Evolutionary conservation across 2,797 vertebrate genomes (phyloP), one percentile per base, ranked within the genome.

Genomic region (Helostoma temminkii): DNA sequence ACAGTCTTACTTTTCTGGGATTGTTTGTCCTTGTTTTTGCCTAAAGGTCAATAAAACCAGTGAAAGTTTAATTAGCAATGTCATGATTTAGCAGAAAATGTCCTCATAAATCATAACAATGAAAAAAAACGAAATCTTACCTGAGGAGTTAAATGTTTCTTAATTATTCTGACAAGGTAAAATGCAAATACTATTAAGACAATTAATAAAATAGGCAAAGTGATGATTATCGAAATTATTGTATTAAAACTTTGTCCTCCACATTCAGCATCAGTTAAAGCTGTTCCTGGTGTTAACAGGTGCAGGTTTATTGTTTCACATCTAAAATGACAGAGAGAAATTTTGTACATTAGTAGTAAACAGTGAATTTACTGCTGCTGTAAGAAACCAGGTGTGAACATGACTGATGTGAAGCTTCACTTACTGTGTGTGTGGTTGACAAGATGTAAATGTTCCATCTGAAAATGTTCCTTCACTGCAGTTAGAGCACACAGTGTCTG

Each of bases 201-300:
- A 25, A 48, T 1, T 4, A 32, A 1, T 15, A 47, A 21, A n/a
- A 10, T 0, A 25, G 18, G 2, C 2, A 43, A 1, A 1, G 6
- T 0, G 24, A 7, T 1, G 16, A 0, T 1, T 2, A 36, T 19
- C 10, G 25, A 9, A 22, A 7, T 24, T 2, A 2, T 9, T 16
- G 4, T 19, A 2, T 11, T 8, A 12, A 6, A 7, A 16, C 1
- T 6, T 30, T 15, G 0, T 50, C 47, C 10, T 66, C 4, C 70
- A 75, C 81, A 87, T 43, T 73, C 42, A 34, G 76, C 26, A 71
- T 90, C 83, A 58, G 42, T 9, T 21, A 25, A 57, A 11, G 15
- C 0, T 30, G 45, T 84, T 82, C 89, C 87, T 48, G 41, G 3
- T 67, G 1, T 75, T 14, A 42, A 12, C 36, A 39, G 66, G 1